Conservation (phyloP, 2,113 vertebrate species). For the Chamaea fasciata region DNA sequence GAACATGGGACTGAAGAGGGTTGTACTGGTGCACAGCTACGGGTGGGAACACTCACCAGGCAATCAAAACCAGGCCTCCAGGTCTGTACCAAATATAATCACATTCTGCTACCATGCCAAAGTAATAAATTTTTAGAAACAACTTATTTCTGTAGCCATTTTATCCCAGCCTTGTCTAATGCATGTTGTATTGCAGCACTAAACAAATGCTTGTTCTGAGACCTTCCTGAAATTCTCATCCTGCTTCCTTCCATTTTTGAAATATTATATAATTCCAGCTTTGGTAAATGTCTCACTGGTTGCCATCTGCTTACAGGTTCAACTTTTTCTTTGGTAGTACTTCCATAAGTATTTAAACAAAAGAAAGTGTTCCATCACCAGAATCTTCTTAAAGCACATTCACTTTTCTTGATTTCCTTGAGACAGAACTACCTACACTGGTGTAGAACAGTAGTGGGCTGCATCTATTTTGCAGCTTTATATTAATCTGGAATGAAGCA, state of each 20-base stretch:
- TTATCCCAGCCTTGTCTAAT: neutral
- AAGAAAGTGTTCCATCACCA: neutral
- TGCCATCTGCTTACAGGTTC: neutral
- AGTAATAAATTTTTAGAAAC: neutral
- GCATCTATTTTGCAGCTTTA: neutral
- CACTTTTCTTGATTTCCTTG: neutral
- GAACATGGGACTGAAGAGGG: fast-evolving
- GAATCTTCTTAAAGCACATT: neutral
- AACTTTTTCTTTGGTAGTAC: neutral
- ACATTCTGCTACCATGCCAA: neutral
- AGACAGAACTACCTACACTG: neutral
- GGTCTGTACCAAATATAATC: neutral
- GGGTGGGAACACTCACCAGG: neutral
- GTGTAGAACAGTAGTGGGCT: neutral
- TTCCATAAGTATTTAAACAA: neutral
- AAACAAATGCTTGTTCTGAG: neutral
- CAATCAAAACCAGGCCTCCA: neutral
- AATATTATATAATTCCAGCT: neutral
- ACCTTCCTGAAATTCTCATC: neutral
- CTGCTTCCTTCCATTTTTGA: neutral
- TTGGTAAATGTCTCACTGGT: neutral
- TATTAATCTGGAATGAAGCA: neutral
- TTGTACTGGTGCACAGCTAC: neutral
- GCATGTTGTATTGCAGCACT: neutral
- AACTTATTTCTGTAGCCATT: neutral